Evolutionary conservation across 2,888 invertebrate genomes (phyloP), one percentile per base, ranked within the genome.

Genomic region (Cephus nigrinus): DNA sequence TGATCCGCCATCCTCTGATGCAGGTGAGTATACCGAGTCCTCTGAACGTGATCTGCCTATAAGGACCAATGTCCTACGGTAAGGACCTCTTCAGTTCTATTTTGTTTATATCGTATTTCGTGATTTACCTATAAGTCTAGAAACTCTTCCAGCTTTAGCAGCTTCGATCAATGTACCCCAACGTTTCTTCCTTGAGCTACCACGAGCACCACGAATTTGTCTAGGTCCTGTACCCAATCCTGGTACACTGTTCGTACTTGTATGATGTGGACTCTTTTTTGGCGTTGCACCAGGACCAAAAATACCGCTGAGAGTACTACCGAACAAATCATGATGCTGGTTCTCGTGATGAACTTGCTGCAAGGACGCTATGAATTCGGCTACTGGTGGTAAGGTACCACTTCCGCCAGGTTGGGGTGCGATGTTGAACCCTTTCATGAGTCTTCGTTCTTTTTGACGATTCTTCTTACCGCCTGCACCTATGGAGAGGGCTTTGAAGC

Each of bases 351-450:
- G 93, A 40, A 93, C 94, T 88, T 94, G 94, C 89, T 96, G 96
- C 83, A 96, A 92, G 31, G 96, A 95, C 5, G 96, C 95, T 85
- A 95, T 94, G 91, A 96, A 95, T 92, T 96, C 96, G 80, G 96
- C 96, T 36, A 96, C 96, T 0, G 96, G 96, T 76, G 96, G 95
- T 83, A 96, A 92, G 30, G 94, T 94, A 55, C 88, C 87, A 77
- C 88, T 88, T 33, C 88, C 86, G 36, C 89, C 84, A 0, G 95
- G 94, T 55, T 95, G 94, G 55, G 96, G 95, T 30, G 95, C 96
- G 84, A 97, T 97, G 92, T 98, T 97, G 93, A 98, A 98, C 30
- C 97, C 98, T 92, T 98, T 98, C 97, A 98, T 97, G 78, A 98
- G 93, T 1, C 98, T 94, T 0, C 98, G 94, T 91, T 98, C 98